Conservation (phyloP, 1,140 invertebrate species). For the Hydropsyche tenuis region DNA sequence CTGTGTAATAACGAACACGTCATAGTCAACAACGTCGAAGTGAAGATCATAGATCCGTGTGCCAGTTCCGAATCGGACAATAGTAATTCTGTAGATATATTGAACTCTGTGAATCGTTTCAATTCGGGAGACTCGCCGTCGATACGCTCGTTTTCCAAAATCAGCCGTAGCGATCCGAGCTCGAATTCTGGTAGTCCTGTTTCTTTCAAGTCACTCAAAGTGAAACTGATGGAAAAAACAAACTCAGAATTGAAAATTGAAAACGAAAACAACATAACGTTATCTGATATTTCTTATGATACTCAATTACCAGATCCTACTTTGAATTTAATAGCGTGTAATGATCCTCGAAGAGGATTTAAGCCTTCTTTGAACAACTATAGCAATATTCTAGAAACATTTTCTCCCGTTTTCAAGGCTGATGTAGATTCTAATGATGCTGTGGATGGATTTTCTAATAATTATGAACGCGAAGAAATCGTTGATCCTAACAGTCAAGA, state of each 20-base stretch:
- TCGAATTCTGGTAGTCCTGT: conserved; percentile 22
- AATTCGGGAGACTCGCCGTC: conserved; percentile 6
- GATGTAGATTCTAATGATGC: conserved; percentile 21
- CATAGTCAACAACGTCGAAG: conserved; percentile 60
- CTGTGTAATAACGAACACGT: conserved; percentile 53
- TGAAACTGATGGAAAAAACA: conserved; percentile 31
- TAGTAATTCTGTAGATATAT: conserved; percentile 52
- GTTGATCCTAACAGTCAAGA: conserved; percentile 9
- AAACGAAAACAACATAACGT: conserved; percentile 18
- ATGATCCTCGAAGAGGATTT: conserved; percentile 40
- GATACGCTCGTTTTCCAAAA: conserved; percentile 39
- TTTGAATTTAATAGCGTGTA: conserved; percentile 39
- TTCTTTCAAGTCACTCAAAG: conserved; percentile 28
- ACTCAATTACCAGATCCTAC: conserved; percentile 46
- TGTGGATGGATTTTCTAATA: conserved; percentile 19
- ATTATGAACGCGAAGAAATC: conserved; percentile 1
- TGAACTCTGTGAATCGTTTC: conserved; percentile 10
- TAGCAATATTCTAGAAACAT: conserved; percentile 19
- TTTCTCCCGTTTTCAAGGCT: conserved; percentile 28
- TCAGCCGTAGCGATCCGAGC: conserved; percentile 16
- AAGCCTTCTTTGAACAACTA: conserved; percentile 25
- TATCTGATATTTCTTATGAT: conserved; percentile 32
- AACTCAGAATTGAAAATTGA: conserved; percentile 1
- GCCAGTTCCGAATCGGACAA: conserved; percentile 61
- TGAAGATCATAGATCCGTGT: conserved; percentile 59